Evolutionary conservation across 2,888 invertebrate genomes (phyloP), one percentile per base, ranked within the genome.

Genomic region (Scaptomyza reducta): DNA sequence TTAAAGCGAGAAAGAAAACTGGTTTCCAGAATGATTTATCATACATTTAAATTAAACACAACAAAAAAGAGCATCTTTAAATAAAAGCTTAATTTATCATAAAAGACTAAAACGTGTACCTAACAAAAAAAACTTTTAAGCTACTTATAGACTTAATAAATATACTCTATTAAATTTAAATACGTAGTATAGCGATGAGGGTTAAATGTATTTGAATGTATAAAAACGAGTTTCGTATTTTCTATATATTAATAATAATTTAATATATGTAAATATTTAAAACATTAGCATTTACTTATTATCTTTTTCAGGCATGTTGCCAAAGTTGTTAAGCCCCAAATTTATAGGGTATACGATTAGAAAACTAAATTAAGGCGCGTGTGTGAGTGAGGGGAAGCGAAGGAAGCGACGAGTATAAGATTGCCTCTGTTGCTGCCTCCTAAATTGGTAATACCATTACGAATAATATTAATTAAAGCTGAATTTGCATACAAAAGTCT

Each of bases 31-130:
- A 88, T 84, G 89, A 84, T 84, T 84, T 88, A 84, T 84, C 89
- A 75, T 85, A 77, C 85, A 78, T 87, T 84, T 80, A 84, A 88
- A 81, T 75, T 68, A 75, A 81, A 72, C 78, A 62, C 61, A 57
- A 53, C 41, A 78, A 71, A 84, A 69, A 76, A 68, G 67, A 84
- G 67, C 78, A 79, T 56, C 63, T 46, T 41, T 62, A 77, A 66
- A 60, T 75, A 84, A 75, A 84, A 74, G 70, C 75, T 84, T 77
- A 88, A 87, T 84, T 85, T 88, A 87, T 85, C 85, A 84, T 88
- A 87, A 77, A 84, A 88, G 69, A 67, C 86, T 70, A 87, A 88
- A 85, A 82, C 88, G 82, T 81, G 88, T 88, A 87, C 83, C 84
- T 87, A 72, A 69, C 64, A 63, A 70, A 45, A 47, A n/a, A 22